A percentile compares a stretch with the other conserved stretches of the same genome.
phyloP scores from a whole-genome alignment of 92 coral and sea anemone species.

The Pocillopora meandrina region DNA sequence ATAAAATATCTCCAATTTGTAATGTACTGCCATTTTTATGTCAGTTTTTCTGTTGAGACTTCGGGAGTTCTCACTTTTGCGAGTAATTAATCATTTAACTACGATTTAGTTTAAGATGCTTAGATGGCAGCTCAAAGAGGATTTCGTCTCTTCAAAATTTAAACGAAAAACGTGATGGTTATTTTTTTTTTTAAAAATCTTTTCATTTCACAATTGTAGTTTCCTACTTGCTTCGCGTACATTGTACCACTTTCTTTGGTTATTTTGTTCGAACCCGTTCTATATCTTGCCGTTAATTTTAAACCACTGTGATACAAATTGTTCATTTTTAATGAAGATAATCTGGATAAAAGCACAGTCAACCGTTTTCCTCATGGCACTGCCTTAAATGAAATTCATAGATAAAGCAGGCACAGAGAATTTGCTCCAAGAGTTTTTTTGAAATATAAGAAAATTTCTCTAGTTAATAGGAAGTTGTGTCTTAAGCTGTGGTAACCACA shows the following conservation, averaged over 20 bases:
- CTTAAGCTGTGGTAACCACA: too few species aligned
- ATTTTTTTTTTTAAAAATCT: not conserved
- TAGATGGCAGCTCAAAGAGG: constrained; percentile 14
- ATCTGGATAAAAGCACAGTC: constrained; percentile 15
- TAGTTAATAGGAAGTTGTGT: too few species aligned
- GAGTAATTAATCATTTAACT: constrained; percentile 41
- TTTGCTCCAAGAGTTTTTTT: too few species aligned
- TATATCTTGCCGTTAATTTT: not conserved
- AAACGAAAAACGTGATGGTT: not conserved
- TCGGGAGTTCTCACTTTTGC: constrained; percentile 44
- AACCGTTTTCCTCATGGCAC: not conserved
- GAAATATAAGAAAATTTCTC: too few species aligned
- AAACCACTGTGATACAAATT: constrained; percentile 11
- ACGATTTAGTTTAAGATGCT: constrained; percentile 1
- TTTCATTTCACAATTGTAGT: not conserved
- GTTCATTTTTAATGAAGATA: constrained; percentile 25
- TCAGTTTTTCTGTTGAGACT: constrained; percentile 7
- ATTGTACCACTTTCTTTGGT: not conserved
- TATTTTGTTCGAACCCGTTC: constrained; percentile 9
- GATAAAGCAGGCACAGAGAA: too few species aligned
- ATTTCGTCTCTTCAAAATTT: not conserved
- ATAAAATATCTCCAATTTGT: not conserved
- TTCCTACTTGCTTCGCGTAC: not conserved
- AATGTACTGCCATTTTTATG: constrained; percentile 3
- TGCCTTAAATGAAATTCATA: not conserved